Evolutionary conservation across 1,140 invertebrate species (phyloP), one percentile per base, ranked within the genome.

Genomic region (Magallana gigas): DNA sequence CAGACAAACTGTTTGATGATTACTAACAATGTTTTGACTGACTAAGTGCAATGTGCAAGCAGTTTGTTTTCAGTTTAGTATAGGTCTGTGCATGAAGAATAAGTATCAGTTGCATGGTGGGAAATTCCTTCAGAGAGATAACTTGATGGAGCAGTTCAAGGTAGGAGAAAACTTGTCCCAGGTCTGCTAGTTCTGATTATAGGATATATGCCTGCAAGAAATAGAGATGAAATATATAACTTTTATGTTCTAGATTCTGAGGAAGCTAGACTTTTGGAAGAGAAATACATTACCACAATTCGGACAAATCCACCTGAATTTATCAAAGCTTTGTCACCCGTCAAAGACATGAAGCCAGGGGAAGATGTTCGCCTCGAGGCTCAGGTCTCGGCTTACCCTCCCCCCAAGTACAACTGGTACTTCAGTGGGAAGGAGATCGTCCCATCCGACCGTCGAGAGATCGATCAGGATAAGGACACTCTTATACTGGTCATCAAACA

Each of bases 321-420:
- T 86, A 81, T 91, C 18, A 93, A 91, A 87, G 90, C 93, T 48
- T 89, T 94, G n/a, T 82, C 91, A 48, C 91, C 93, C 16, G 90
- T 92, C 16, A 83, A 88, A 48, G 91, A 92, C 48, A 87, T 93
- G 18, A 86, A 85, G 76, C 89, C 91, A 85, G 93, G 94, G 76
- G 88, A 93, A 83, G 91, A 90, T 11, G 91, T 92, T 48, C 94
- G 94, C 83, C 87, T 95, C 11, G 92, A 94, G 71, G 94, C 93
- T n/a, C 91, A 92, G 18, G 85, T 94, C 56, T 89, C 86, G 8
- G 92, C 93, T 7, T 91, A 93, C 82, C 94, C 94, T 9, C 92
- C 93, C 23, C 91, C 92, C 12, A 93, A 91, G 68, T 88, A 91
- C 82, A 93, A 90, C 8, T 95, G 94, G 94, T 94, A 92, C 85